Base-by-base conservation (phyloP, 2,888 invertebrate species). In the Thera obeliscata region DNA sequence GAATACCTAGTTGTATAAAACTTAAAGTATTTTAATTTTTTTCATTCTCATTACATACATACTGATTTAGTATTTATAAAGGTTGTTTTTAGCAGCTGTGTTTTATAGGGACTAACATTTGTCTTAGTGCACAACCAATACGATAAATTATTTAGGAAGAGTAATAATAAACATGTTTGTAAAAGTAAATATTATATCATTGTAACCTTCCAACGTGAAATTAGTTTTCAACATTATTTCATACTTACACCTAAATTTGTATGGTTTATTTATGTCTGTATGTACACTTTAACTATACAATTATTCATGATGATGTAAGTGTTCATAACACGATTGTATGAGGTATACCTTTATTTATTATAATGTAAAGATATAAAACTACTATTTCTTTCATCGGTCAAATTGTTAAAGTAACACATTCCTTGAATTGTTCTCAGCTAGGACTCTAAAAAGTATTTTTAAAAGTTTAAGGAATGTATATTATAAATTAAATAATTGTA, bases 401-500 rank as follows among this genome's bases (percentile, higher is more conserved):
- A 74, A 73, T 74, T 74, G 72, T 82, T 81, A 82, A 83, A 85
- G 83, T 85, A 76, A 76, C 87, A 90, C 91, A 92, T 91, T 91
- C 91, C 91, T 90, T 87, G 79, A 81, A 82, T 79, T 78, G 75
- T 76, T 79, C 77, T 77, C 78, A 78, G 75, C 77, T 79, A 77
- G 79, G 79, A 64, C 73, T 72, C 66, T 64, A 72, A 72, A 76
- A 77, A 78, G 75, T 80, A 74, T 77, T 78, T 76, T 72, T 76
- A 76, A 74, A 82, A 80, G 78, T 83, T 76, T 87, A 87, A 87
- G 91, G 91, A 89, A 91, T 91, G 91, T 89, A 91, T 81, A 89
- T 90, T 81, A 89, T 90, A 87, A 83, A 90, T 89, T 89, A 90
- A 89, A 89, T 82, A 87, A 83, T 84, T 83, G 80, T 83, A 83